phyloP scores from a whole-genome alignment of 1,140 invertebrate genomes.

The Conus ventricosus region DNA sequence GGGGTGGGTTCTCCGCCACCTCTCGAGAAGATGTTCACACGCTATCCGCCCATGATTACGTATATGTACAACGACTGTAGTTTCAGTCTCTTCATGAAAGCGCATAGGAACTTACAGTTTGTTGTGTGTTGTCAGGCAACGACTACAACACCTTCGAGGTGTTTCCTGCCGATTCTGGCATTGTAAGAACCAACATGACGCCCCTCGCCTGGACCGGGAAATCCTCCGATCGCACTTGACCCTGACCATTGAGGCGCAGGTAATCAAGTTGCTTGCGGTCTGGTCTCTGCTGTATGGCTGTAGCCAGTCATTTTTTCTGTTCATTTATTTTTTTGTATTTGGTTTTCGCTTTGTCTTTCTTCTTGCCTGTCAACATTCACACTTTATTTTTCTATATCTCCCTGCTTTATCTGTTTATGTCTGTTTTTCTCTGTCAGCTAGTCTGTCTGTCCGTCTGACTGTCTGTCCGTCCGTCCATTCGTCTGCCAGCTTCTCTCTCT shows the following conservation, averaged over 20 bases:
- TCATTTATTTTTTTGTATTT: background rate
- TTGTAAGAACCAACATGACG: constrained; percentile 90
- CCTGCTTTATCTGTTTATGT: background rate
- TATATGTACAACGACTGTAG: too few relatives aligned
- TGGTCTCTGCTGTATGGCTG: too few relatives aligned
- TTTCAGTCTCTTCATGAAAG: too few relatives aligned
- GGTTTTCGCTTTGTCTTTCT: background rate
- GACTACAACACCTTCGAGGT: constrained; percentile 96
- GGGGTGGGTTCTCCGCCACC: too few relatives aligned
- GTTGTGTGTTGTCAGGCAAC: constrained; percentile 80
- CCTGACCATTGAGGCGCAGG: constrained; percentile 75
- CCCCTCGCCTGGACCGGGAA: constrained; percentile 89
- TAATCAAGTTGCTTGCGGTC: background rate
- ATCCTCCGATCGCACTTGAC: constrained; percentile 89
- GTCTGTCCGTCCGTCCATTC: too few relatives aligned
- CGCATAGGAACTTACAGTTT: too few relatives aligned
- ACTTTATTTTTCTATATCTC: background rate
- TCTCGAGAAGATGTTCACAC: too few relatives aligned
- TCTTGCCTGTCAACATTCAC: background rate
- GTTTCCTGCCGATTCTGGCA: constrained; percentile 92
- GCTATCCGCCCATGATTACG: too few relatives aligned
- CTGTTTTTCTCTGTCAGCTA: background rate
- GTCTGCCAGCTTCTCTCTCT: too few relatives aligned
- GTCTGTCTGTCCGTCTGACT: background rate
- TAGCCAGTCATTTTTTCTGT: background rate